Percentiles rank a stretch among this genome's conserved stretches.
Conservation (phyloP, 2,113 vertebrate species). For the Epinephelus fuscoguttatus region DNA sequence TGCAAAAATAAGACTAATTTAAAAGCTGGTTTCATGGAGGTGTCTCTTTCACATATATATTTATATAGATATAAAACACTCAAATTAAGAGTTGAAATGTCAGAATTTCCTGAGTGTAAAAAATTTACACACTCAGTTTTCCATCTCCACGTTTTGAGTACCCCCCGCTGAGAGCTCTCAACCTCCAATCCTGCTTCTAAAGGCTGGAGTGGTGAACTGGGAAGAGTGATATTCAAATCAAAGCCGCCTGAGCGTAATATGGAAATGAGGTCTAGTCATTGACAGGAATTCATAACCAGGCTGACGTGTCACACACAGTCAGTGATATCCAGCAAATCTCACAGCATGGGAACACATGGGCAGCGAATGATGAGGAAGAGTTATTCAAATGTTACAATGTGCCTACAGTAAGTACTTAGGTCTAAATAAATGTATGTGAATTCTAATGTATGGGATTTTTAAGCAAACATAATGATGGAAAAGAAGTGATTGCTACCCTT, state of each 20-base stretch:
- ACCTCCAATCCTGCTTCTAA: slow-evolving; percentile 67
- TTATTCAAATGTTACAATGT: slow-evolving; percentile 36
- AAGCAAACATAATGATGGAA: not conserved
- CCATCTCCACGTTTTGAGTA: slow-evolving; percentile 54
- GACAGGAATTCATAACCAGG: slow-evolving; percentile 70
- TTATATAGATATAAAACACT: not conserved
- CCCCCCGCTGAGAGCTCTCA: slow-evolving; percentile 71
- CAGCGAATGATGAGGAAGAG: slow-evolving; percentile 2
- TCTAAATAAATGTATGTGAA: not conserved
- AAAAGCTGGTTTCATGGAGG: not conserved
- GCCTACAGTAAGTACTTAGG: not conserved
- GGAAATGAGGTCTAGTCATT: slow-evolving; percentile 71
- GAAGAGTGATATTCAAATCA: slow-evolving; percentile 75
- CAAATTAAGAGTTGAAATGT: slow-evolving; percentile 33
- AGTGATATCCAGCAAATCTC: slow-evolving; percentile 26
- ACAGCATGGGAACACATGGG: slow-evolving; percentile 25
- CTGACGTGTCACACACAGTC: slow-evolving; percentile 50
- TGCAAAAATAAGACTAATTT: not conserved
- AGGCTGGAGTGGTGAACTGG: slow-evolving; percentile 63
- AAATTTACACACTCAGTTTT: slow-evolving; percentile 46
- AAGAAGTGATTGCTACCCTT: not conserved
- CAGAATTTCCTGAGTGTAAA: slow-evolving; percentile 41
- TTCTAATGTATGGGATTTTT: no score
- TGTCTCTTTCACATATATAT: not conserved
- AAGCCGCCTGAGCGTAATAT: slow-evolving; percentile 64